A percentile compares a stretch with the other conserved stretches of the same genome.
phyloP scores from a whole-genome alignment of 92 coral and sea anemone species.

The Epizoanthus illoricatus region DNA sequence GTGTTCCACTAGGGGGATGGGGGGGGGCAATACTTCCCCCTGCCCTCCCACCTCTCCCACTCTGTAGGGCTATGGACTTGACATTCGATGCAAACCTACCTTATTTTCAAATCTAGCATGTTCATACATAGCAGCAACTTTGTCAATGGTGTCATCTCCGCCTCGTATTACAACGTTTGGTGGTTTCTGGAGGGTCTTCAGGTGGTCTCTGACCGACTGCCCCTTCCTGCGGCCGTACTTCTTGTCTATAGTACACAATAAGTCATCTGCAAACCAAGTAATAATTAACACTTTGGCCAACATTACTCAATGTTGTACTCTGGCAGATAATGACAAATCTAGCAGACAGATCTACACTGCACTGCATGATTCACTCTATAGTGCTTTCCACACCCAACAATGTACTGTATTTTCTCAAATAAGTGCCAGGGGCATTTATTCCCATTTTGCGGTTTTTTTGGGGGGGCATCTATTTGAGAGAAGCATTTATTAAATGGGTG shows the following conservation, averaged over 20 bases:
- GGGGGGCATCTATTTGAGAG: too few relatives aligned
- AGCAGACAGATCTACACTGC: too few relatives aligned
- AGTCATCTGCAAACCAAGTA: constrained; percentile 66
- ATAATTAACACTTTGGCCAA: background rate
- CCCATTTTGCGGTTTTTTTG: rapidly evolving
- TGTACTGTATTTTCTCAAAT: too few relatives aligned
- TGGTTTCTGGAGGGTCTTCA: constrained; percentile 73
- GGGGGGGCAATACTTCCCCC: too few relatives aligned
- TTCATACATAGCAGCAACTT: constrained; percentile 90
- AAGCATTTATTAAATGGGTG: too few relatives aligned
- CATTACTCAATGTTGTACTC: background rate
- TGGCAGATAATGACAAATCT: background rate
- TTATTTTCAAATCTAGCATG: constrained; percentile 93
- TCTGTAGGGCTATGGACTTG: too few relatives aligned
- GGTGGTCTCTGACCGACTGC: constrained; percentile 87
- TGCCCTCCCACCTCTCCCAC: too few relatives aligned
- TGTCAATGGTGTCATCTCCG: constrained; percentile 84
- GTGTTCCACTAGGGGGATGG: too few relatives aligned
- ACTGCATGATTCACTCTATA: too few relatives aligned
- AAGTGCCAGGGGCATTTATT: too few relatives aligned
- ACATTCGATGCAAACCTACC: constrained; percentile 42
- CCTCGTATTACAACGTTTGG: constrained; percentile 76
- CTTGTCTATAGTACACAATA: constrained; percentile 80
- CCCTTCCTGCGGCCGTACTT: constrained; percentile 87
- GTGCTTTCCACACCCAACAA: too few relatives aligned